phyloP scores from a whole-genome alignment of 1,140 invertebrate genomes.

The Meloidogyne chitwoodi region DNA sequence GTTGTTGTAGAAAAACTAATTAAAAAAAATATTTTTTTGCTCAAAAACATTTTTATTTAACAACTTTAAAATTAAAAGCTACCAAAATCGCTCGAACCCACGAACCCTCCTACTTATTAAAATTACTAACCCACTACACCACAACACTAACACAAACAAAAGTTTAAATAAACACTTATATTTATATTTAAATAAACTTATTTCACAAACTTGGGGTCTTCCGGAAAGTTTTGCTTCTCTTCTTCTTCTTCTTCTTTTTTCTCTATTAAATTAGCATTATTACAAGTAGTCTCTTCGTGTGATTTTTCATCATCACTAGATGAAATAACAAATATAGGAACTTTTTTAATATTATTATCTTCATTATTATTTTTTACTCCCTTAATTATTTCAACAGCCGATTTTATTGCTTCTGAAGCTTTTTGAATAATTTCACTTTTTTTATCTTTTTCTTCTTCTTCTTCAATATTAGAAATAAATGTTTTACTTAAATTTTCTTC shows the following conservation, averaged over 20 bases:
- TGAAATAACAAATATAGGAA: background rate
- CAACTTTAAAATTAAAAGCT: no score
- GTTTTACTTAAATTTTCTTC: background rate
- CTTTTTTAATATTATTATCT: background rate
- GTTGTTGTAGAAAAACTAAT: background rate
- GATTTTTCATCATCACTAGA: background rate
- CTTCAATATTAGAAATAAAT: background rate
- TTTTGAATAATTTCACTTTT: background rate
- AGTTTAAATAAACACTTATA: no score
- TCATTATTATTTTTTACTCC: background rate
- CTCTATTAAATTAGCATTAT: no score
- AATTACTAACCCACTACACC: no score
- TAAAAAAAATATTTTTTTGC: background rate
- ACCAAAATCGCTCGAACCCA: no score
- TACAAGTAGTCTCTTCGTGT: background rate
- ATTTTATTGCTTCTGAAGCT: background rate
- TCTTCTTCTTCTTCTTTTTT: background rate
- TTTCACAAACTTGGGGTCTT: background rate
- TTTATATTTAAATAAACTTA: no score
- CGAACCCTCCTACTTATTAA: no score
- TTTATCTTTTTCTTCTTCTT: background rate
- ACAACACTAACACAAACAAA: no score
- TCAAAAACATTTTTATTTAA: no score
- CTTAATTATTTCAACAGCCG: background rate
- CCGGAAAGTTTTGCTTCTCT: no score